Evolutionary conservation across 2,888 invertebrate species (phyloP), one percentile per base, ranked within the genome.

Genomic region (Heteropelma amictum): DNA sequence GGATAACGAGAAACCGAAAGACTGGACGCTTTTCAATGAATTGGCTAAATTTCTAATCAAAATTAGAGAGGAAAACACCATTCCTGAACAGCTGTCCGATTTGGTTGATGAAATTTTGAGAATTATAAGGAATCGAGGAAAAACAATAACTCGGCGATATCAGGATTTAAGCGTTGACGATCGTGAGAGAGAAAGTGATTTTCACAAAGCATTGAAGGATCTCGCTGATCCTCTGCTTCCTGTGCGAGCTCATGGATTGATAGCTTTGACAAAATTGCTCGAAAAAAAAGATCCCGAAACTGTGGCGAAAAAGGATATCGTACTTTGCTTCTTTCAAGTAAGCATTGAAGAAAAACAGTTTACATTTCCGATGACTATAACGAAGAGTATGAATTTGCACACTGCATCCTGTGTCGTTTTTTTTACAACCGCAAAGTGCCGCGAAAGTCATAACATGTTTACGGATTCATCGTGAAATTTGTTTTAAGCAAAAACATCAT

Each of bases 211-310:
- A 0, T 85, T 96, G 64, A 88, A 91, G 58, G 93, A 95, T 87
- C 90, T 94, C 17, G 92, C 92, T 83, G 94, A 95, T 90, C 91
- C 93, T 23, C 85, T 95, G 68, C 87, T 97, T 51, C 96, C 96
- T n/a, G 93, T 95, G 0, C 91, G 94, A 86, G 96, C 95, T 8
- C 96, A 97, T 89, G 97, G 94, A 5, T 90, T 97, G 35, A 92
- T 96, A 80, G 90, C 92, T 54, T 88, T 97, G 12, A 92, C 93
- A 12, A 94, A 93, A 89, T 90, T 97, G n/a, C 91, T 97, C 56
- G 92, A 94, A 82, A 88, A 88, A 14, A 91, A 91, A 77, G 94
- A 96, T 89, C 80, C 90, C 23, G 92, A 93, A 81, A 91, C 94
- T 7, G 84, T 93, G 74, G 90, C 92, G 1, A 93, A 93, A 80